Evolutionary conservation across 1,140 invertebrate species (phyloP).

Genomic region (Watersipora subatra): DNA sequence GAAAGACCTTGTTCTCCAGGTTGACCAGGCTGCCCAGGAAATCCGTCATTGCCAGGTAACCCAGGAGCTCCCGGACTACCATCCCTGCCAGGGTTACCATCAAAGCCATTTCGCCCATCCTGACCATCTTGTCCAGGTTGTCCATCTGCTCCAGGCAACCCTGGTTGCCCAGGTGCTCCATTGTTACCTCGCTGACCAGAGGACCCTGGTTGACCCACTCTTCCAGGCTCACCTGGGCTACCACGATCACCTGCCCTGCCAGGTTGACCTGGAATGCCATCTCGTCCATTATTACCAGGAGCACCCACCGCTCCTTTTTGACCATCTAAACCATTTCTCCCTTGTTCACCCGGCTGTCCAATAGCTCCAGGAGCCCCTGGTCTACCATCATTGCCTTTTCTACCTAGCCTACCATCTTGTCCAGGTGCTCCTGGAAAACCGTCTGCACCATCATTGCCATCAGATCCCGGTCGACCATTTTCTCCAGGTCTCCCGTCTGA

Average conservation of each 20-base stretch:
- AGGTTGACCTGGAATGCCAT: slow-evolving; percentile 18
- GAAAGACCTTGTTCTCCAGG: neutral
- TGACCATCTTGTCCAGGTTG: slow-evolving; percentile 4
- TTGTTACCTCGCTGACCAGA: slow-evolving; percentile 7
- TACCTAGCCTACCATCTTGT: slow-evolving; percentile 9
- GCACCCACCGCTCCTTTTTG: slow-evolving; percentile 19
- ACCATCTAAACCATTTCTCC: slow-evolving; percentile 19
- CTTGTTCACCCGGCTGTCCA: slow-evolving; percentile 15
- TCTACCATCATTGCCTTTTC: slow-evolving; percentile 15
- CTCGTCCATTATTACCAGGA: slow-evolving; percentile 20
- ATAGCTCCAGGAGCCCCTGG: slow-evolving; percentile 17
- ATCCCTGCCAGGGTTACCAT: neutral
- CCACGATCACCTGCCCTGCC: slow-evolving; percentile 15
- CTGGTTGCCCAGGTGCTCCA: neutral
- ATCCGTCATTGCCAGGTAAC: neutral
- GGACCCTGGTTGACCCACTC: slow-evolving; percentile 1
- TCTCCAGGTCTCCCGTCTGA: slow-evolving; percentile 8
- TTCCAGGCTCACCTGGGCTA: slow-evolving; percentile 9
- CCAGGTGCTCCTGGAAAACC: slow-evolving; percentile 6
- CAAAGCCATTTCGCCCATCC: slow-evolving; percentile 1
- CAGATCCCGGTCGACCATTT: neutral
- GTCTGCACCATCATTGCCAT: slow-evolving; percentile 10
- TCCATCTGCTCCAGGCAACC: neutral
- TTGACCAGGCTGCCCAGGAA: neutral
- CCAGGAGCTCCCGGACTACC: neutral